Base-by-base conservation (phyloP, 2,113 vertebrate genomes). In the Ochotona princeps region DNA sequence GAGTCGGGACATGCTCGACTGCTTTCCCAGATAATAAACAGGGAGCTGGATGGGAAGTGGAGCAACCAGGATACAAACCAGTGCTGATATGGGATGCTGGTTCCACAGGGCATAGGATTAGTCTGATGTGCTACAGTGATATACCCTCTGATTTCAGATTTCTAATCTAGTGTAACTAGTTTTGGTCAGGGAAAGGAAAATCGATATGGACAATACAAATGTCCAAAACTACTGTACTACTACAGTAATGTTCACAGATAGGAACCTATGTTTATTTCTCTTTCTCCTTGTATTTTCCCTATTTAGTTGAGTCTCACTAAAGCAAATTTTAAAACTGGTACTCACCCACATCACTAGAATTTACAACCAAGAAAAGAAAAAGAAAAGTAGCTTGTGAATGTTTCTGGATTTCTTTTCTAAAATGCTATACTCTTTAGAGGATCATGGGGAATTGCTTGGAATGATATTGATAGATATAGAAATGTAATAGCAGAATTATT, bases 401-500 rank as follows among this genome's bases (percentile, higher is more conserved):
- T 35, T 84, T 83, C 49, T 74, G 72, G 63, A 60, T 78, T 32
- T 73, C 21, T 85, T 74, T 76, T 79, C 32, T 17, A 28, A 90
- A 93, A 84, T 85, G 51, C 54, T 65, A 67, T 85, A 47, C 8
- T 74, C 38, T 89, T 44, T 70, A 90, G 44, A 79, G 82, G 70
- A 82, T 87, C 54, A 72, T 4, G 14, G 11, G 12, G 14, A 51
- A 89, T 17, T 70, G 61, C 87, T 95, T 83, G 49, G 54, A 92
- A 30, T 65, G 21, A 78, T 11, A 79, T 26, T 60, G 79, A 74
- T 20, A 15, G 21, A 78, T 21, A 83, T 67, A 90, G 51, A 90
- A 86, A 47, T 13, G 47, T 7, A 4, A 89, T 83, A 61, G 15
- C 25, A 83, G 1, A 44, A n/a, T 51, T 51, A 84, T 35, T 44